Evolutionary conservation across 1,140 invertebrate genomes (phyloP), one percentile per base, ranked within the genome.

Genomic region (Onthophagus taurus): DNA sequence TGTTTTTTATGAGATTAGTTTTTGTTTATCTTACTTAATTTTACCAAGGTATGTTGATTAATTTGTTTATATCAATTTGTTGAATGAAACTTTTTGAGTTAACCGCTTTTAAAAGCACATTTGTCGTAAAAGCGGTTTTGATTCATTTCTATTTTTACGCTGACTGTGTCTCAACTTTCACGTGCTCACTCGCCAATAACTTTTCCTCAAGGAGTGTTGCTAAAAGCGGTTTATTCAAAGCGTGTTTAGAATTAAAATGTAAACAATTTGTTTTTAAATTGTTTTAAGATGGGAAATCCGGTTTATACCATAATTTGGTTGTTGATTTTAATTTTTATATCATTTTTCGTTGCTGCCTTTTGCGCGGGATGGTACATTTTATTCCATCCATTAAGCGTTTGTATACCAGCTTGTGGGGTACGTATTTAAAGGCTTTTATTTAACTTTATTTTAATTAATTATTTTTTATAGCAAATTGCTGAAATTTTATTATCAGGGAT

Each of bases 241-340:
- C n/a, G n/a, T n/a, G n/a, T n/a, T n/a, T n/a, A 6, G 23, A n/a
- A 26, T 26, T 26, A 26, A 26, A 26, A 6, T 26, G 23, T n/a
- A n/a, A 16, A 6, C 31, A 9, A 20, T 33, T 34, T 20, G 42
- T 33, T 43, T 16, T 43, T 21, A 26, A 12, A 14, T 33, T 31
- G 36, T 36, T 45, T 49, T 18, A 42, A 61, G 59, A 70, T 70
- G 68, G 61, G 54, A n/a, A 72, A 73, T 63, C 61, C 67, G 21
- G 24, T 82, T 8, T 83, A 77, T 71, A 78, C 77, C 31, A 69
- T 89, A 21, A 69, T 89, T 43, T 89, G 85, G 85, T 69, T 87
- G 1, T 52, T 89, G 5, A 72, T 89, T 42, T 69, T 89, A n/a
- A 72, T 87, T 49, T 74, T 88, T 44, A 61, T 88, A 37, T 74